Evolutionary conservation across 2,888 invertebrate species (phyloP), one percentile per base, ranked within the genome.

Genomic region (Allacma fusca): DNA sequence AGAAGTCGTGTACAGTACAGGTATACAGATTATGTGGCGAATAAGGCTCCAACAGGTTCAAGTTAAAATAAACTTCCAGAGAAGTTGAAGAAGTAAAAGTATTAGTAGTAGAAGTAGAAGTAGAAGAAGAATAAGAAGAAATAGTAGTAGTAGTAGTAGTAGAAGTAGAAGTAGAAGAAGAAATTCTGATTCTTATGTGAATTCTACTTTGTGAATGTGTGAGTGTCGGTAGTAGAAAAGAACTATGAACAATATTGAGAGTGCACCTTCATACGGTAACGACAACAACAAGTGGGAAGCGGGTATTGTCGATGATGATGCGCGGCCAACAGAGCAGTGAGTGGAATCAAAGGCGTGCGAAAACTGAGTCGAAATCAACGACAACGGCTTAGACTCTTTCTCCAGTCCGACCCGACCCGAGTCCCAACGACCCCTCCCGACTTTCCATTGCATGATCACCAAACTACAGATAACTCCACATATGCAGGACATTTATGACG

Each of bases 351-450:
- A 76, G 77, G 79, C 80, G 80, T 81, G 75, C 74, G 80, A 78
- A 80, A 81, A 81, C 80, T 80, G 80, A 80, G 79, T 74, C 71
- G 75, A 80, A 79, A 79, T 80, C 77, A 77, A 68, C 76, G 72
- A 79, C 76, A 71, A 67, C 76, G 65, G 79, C 78, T 75, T 59
- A 80, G 77, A 40, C 78, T 77, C 76, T 75, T 77, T 76, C 73
- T 50, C 40, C 24, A 57, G 75, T 23, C 72, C 78, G 78, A 80
- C 13, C 1, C 13, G 0, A 26, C 1, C 80, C 80, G 80, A 79
- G n/a, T 9, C 19, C 7, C 7, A 1, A 9, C 79, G 79, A 73
- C 28, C n/a, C 9, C 7, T 0, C 5, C 80, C 80, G 78, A 79
- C 57, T 64, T 65, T 74, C 70, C 19, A 2, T 62, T 24, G 13